These are phyloP conservation scores for Oegoconia quadripuncta DNA, from an alignment of 2,888 invertebrate species.

Conservation along the genomic window DNA sequence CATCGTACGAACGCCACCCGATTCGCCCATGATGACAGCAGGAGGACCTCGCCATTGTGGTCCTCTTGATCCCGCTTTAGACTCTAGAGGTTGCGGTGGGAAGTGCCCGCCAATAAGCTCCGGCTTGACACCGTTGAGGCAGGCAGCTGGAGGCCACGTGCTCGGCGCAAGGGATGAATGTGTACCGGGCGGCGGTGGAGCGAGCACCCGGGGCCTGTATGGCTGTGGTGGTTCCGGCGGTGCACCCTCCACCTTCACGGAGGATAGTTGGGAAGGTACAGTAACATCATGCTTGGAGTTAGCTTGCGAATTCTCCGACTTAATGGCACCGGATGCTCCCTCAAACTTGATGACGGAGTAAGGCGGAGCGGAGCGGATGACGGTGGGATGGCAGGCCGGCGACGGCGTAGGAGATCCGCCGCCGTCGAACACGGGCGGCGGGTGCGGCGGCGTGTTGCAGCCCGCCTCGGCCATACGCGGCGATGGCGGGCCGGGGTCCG, in stretches of 20 bases:
- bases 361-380: slow-evolving; percentile 78
- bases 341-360: slow-evolving; percentile 81
- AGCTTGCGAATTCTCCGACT: slow-evolving; percentile 49
- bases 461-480: slow-evolving; percentile 86
- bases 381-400: slow-evolving; percentile 70
- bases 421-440: slow-evolving; percentile 74
- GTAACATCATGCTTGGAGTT: slow-evolving; percentile 51
- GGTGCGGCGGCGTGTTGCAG: slow-evolving; percentile 81
- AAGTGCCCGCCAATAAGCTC: slow-evolving; percentile 85
- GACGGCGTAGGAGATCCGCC: slow-evolving; percentile 66
- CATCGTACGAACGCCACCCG: slow-evolving; percentile 90
- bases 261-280: slow-evolving; percentile 56
- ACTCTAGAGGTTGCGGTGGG: slow-evolving; percentile 67
- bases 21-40: slow-evolving; percentile 95
- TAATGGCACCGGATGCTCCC: slow-evolving; percentile 61
- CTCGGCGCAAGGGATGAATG: slow-evolving; percentile 57
- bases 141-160: slow-evolving; percentile 80
- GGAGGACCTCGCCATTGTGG: slow-evolving; percentile 84
- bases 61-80: slow-evolving; percentile 57
- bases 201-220: slow-evolving; percentile 58
- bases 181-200: slow-evolving; percentile 67
- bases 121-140: slow-evolving; percentile 90
- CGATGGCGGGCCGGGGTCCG: slow-evolving; percentile 92
- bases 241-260: slow-evolving; percentile 65
- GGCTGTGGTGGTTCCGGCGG: slow-evolving; percentile 50